Conservation (phyloP, 2,797 vertebrate genomes). For the Acanthiza pusilla region DNA sequence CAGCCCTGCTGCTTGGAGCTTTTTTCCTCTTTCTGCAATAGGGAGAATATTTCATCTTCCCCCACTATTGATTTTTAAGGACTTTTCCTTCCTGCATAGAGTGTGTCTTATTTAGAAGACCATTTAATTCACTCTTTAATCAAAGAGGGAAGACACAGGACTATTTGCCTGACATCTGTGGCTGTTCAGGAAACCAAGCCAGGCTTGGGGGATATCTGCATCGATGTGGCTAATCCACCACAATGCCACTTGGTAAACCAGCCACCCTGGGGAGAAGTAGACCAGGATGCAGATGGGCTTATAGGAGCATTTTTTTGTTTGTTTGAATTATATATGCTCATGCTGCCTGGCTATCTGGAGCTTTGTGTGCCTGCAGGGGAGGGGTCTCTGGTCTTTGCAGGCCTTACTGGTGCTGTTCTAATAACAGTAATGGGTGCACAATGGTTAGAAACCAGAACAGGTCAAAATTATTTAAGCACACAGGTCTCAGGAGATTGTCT, state of each 20-base stretch:
- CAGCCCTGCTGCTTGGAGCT: background rate
- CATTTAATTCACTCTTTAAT: conserved; percentile 24
- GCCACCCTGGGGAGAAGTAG: background rate
- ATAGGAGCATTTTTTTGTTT: background rate
- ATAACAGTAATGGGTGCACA: background rate
- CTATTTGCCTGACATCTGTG: background rate
- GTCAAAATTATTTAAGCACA: background rate
- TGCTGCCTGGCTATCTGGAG: background rate
- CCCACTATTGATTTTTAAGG: background rate
- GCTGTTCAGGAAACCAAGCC: background rate
- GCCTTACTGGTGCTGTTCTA: background rate
- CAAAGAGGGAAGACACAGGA: background rate
- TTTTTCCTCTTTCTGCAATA: background rate
- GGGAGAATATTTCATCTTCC: background rate
- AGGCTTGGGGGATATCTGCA: rapidly evolving
- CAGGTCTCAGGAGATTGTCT: background rate
- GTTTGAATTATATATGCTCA: background rate
- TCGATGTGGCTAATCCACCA: background rate
- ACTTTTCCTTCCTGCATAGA: background rate
- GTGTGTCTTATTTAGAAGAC: background rate
- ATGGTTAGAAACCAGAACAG: background rate
- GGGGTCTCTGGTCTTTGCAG: background rate
- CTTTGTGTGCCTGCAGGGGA: background rate
- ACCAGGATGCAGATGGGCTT: background rate
- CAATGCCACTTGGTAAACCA: background rate